Base-by-base conservation (phyloP, 2,888 invertebrate species). In the Blastobasis lacticolella region DNA sequence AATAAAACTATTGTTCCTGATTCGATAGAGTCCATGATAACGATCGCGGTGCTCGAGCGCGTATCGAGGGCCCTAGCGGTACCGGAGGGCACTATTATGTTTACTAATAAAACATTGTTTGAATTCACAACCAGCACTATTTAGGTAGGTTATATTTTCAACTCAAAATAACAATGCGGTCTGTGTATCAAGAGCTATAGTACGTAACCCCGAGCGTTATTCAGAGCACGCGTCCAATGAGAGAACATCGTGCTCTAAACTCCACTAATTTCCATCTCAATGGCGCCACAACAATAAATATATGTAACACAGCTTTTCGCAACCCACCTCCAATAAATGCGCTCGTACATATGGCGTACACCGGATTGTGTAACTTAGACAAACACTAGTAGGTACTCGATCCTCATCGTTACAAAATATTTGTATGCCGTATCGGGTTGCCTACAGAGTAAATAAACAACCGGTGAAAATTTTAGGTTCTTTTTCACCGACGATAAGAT, bases 341-440 rank as follows among this genome's bases (percentile, higher is more conserved):
- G 23, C 23, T 23, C 23, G 23, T 23, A 23, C 23, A 23, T 50
- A 44, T 55, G 57, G 62, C 56, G 61, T 62, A 58, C 61, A 67
- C 62, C 54, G 52, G 56, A 66, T 75, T 76, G 73, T 64, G 75
- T 67, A 78, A 77, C 69, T 57, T 53, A 55, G 37, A 49, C 57
- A 58, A 69, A 69, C 67, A 72, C 66, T 61, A 63, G 60, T 60
- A 59, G 60, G 59, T 42, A 9, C 40, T 64, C 66, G 23, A 23
- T 23, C 62, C 61, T 64, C 66, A 69, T 71, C 70, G 68, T 79
- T 79, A 78, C 78, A 70, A 80, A 81, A 80, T 84, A 77, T 81
- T 79, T 76, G 71, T 68, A 69, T 76, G 73, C 72, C 75, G 67
- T 71, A 77, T 79, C 75, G 58, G 60, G 58, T 64, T 63, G 60